A percentile compares a stretch with the other conserved stretches of the same genome.
Evolutionary conservation across 2,797 vertebrate species (phyloP).

Genomic region (Chiroxiphia lanceolata): DNA sequence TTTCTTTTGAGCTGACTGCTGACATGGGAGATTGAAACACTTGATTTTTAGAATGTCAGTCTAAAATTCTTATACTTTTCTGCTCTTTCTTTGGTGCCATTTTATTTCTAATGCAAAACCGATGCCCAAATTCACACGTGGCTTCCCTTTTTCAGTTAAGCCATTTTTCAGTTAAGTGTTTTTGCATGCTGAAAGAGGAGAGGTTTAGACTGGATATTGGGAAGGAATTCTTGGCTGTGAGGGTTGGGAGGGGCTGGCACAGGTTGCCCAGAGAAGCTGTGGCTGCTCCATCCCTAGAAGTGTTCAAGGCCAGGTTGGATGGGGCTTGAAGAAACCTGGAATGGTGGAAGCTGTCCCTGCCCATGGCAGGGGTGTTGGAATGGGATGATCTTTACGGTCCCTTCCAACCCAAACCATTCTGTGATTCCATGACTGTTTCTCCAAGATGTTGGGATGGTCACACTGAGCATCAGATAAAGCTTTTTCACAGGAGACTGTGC

Average conservation of each 20-base stretch:
- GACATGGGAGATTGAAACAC: not conserved
- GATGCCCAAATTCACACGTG: not conserved
- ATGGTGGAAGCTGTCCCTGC: fast-evolving
- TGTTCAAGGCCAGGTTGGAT: fast-evolving
- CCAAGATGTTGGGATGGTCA: not conserved
- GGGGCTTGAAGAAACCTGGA: not conserved
- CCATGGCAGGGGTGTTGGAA: fast-evolving
- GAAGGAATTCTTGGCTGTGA: not conserved
- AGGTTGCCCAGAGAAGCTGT: not conserved
- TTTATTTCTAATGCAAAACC: not conserved
- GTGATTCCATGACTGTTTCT: not conserved
- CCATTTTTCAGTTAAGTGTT: not conserved
- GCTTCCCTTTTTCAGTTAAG: not conserved
- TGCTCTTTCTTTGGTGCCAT: not conserved
- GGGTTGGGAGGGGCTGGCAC: fast-evolving
- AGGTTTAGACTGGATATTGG: not conserved
- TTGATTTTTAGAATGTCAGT: not conserved
- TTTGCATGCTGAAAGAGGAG: not conserved
- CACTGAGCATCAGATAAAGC: not conserved
- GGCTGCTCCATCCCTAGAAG: not conserved
- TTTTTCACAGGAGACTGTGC: not conserved
- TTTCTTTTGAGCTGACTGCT: not conserved
- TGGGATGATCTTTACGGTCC: fast-evolving
- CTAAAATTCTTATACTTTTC: not conserved
- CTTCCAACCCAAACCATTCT: not conserved